Percentiles rank a stretch among this genome's conserved stretches.
phyloP scores from a whole-genome alignment of 2,113 vertebrate species.

The Pantherophis guttatus region DNA sequence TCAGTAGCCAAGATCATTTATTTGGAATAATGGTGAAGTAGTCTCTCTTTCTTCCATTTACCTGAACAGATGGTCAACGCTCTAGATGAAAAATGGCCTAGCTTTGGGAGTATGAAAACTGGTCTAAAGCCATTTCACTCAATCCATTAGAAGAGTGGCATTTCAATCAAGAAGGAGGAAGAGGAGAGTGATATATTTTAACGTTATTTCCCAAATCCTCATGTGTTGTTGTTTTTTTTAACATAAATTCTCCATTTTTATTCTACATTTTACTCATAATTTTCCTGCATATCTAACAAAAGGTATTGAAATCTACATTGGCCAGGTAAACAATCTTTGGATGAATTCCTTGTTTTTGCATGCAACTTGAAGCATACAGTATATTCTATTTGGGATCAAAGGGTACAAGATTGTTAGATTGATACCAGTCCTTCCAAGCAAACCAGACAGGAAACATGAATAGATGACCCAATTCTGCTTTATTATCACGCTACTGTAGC shows the following conservation, averaged over 20 bases:
- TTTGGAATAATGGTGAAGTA: not conserved
- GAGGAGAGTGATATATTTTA: not conserved
- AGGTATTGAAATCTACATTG: not conserved
- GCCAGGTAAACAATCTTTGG: not conserved
- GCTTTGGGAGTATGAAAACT: not conserved
- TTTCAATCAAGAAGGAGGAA: not conserved
- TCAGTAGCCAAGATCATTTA: not conserved
- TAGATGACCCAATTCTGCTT: not conserved
- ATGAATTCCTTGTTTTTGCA: not conserved
- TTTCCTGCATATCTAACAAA: not conserved
- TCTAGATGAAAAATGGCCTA: not conserved
- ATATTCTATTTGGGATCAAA: not conserved
- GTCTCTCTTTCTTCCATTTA: not conserved
- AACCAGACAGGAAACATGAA: not conserved
- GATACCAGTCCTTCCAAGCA: not conserved
- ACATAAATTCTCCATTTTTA: not conserved
- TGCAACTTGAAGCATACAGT: not conserved
- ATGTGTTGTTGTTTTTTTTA: not conserved
- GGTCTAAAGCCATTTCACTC: not conserved
- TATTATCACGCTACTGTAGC: not conserved
- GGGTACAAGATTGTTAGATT: not conserved
- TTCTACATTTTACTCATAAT: not conserved
- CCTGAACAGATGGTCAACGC: not conserved
- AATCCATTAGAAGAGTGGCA: not conserved
- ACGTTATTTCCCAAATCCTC: not conserved